phyloP scores from a whole-genome alignment of 1,140 invertebrate genomes.

The Drosophila willistoni region DNA sequence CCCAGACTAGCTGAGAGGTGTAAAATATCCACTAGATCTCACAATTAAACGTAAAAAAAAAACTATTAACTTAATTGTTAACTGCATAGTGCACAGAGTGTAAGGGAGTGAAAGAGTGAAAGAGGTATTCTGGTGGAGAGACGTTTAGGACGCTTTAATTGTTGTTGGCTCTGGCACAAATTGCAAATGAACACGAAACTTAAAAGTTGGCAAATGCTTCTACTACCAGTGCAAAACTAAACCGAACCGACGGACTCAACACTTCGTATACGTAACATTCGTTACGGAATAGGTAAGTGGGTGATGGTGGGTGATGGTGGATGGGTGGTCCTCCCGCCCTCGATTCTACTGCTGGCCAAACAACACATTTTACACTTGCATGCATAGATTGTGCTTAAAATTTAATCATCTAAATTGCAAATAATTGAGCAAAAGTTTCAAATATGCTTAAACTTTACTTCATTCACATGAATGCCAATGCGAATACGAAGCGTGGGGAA shows the following conservation, averaged over 20 bases:
- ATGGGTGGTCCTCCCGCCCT: neutral
- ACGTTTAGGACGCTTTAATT: conserved; percentile 64
- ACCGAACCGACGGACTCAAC: conserved; percentile 21
- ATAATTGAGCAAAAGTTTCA: conserved; percentile 62
- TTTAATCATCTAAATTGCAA: conserved; percentile 74
- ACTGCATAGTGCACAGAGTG: conserved; percentile 30
- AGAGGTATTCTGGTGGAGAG: neutral
- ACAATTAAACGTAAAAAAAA: conserved; percentile 51
- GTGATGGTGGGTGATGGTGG: neutral
- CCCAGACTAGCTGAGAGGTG: conserved; percentile 35
- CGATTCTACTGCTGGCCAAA: conserved; percentile 20
- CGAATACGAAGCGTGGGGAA: too few relatives aligned
- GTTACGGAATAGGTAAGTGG: conserved; percentile 9
- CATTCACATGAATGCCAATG: conserved; percentile 1
- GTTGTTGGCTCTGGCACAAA: conserved; percentile 67
- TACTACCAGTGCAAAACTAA: conserved; percentile 4
- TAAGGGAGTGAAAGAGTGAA: neutral
- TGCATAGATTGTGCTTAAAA: conserved; percentile 72
- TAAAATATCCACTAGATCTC: conserved; percentile 39
- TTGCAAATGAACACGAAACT: conserved; percentile 79
- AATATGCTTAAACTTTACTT: conserved; percentile 11
- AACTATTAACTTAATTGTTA: conserved; percentile 77
- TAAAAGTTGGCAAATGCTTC: conserved; percentile 52
- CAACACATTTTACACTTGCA: conserved; percentile 56
- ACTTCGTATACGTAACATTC: conserved; percentile 59